Evolutionary conservation across 2,888 invertebrate genomes (phyloP), one percentile per base, ranked within the genome.

Genomic region (Meteorus cinctellus): DNA sequence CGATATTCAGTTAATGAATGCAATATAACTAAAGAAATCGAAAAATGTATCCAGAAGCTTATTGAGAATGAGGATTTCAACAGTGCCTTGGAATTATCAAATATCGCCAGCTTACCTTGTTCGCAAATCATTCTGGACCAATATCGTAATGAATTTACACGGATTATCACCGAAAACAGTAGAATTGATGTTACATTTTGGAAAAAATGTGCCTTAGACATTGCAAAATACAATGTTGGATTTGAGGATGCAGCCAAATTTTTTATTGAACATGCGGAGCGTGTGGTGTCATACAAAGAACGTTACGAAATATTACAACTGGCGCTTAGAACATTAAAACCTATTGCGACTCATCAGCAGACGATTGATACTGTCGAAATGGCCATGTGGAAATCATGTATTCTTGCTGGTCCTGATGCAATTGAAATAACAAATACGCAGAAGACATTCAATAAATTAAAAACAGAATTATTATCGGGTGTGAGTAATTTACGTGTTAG

Each of bases 181-280:
- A 78, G 80, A 63, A 66, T 84, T 6, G 81, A 82, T 19, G 76
- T 79, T 41, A 72, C 72, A 0, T 93, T 93, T 83, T 92, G 94
- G 89, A 90, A 91, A 0, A 90, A 91, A 65, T 94, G 94, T 81
- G 93, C 94, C 78, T 88, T 90, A 67, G 92, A 93, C 69, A 94
- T 95, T 79, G 90, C 91, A 81, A 90, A 91, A 45, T 92, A 93
- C 71, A 89, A 92, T 0, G 92, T 95, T 0, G 89, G 92, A 0
- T 92, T 94, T 19, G 91, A 92, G 77, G 91, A 92, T 24, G 92
- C 94, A 0, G 92, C 94, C 0, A 90, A 92, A 79, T 95, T 95
- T 86, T 92, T 94, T 59, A 89, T 93, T 0, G 90, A 91, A 72
- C 91, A 92, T 77, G 91, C 92, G 0, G 90, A 91, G 2, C 91